These are phyloP conservation scores for Euspilapteryx auroguttella DNA, from an alignment of 2,888 invertebrate species.

Conservation along the genomic window DNA sequence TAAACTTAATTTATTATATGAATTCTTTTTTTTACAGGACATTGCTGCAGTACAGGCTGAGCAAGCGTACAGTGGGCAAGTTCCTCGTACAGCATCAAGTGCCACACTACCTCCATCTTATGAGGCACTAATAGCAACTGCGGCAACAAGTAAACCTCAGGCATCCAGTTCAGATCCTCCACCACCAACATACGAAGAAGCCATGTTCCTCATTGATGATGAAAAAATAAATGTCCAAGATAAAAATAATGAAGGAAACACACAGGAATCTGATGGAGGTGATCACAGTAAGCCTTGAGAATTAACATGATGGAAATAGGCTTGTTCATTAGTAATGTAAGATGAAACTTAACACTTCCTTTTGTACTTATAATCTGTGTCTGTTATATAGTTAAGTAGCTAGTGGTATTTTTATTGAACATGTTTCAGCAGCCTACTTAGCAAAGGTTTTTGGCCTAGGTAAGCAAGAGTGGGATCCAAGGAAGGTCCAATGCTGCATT, in stretches of 20 bases:
- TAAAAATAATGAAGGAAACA: conserved; percentile 39
- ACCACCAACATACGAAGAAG: conserved; percentile 67
- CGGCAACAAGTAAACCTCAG: conserved; percentile 36
- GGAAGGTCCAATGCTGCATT: no score
- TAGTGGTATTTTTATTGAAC: conserved; percentile 24
- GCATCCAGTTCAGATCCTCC: conserved; percentile 57
- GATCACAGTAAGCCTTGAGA: conserved; percentile 39
- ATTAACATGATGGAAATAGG: not conserved
- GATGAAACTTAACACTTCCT: conserved; percentile 41
- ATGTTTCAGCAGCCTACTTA: no score
- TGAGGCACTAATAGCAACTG: conserved; percentile 56
- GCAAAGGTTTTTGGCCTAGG: no score
- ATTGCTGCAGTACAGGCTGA: conserved; percentile 59
- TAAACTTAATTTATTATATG: no score
- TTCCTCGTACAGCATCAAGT: conserved; percentile 58
- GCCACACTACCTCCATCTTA: conserved; percentile 65
- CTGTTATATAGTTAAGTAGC: conserved; percentile 13
- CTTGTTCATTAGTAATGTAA: conserved; percentile 24
- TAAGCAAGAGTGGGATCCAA: no score
- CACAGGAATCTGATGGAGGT: conserved; percentile 22
- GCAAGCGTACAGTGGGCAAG: conserved; percentile 51
- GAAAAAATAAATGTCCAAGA: conserved; percentile 29
- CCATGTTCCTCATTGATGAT: conserved; percentile 56
- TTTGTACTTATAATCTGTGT: conserved; percentile 38
- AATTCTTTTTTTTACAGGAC: conserved; percentile 49